Percentiles rank a stretch among this genome's conserved stretches.
Conservation (phyloP, 2,888 invertebrate species). For the Drosophila bunnanda region DNA sequence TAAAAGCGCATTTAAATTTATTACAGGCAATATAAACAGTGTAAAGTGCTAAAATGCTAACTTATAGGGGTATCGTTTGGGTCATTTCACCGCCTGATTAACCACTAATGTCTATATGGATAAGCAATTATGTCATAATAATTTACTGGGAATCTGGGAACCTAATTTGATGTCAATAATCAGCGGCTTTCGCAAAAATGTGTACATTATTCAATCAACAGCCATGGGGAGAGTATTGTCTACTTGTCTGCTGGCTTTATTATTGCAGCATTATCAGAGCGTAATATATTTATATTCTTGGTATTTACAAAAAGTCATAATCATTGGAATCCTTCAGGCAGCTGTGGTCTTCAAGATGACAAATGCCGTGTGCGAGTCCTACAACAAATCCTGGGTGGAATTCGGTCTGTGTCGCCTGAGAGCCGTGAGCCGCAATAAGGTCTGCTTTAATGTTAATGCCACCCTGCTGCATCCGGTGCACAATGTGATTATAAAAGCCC, state of each 20-base stretch:
- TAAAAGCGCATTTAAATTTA: slow-evolving; percentile 3
- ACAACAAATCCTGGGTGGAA: slow-evolving; percentile 51
- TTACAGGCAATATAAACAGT: neutral
- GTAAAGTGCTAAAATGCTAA: neutral
- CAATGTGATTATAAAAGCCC: slow-evolving; percentile 33
- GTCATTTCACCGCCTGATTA: slow-evolving; percentile 32
- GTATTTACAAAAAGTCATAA: neutral
- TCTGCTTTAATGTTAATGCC: slow-evolving; percentile 40
- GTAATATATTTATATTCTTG: neutral
- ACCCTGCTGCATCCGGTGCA: slow-evolving; percentile 37
- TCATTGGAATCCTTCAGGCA: neutral
- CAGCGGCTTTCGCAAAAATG: neutral
- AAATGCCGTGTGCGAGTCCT: slow-evolving; percentile 54
- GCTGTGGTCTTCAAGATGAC: slow-evolving; percentile 48
- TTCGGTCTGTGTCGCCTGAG: slow-evolving; percentile 46
- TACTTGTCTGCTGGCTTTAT: slow-evolving; percentile 6
- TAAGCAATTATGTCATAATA: slow-evolving; percentile 12
- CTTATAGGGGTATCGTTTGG: neutral
- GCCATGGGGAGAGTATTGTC: slow-evolving; percentile 16
- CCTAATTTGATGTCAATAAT: slow-evolving; percentile 11
- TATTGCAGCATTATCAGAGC: neutral
- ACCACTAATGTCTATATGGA: slow-evolving; percentile 16
- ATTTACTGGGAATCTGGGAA: neutral
- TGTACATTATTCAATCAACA: neutral
- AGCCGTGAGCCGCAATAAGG: slow-evolving; percentile 49